phyloP scores from a whole-genome alignment of 2,113 vertebrate genomes.

The Anolis sagrei region DNA sequence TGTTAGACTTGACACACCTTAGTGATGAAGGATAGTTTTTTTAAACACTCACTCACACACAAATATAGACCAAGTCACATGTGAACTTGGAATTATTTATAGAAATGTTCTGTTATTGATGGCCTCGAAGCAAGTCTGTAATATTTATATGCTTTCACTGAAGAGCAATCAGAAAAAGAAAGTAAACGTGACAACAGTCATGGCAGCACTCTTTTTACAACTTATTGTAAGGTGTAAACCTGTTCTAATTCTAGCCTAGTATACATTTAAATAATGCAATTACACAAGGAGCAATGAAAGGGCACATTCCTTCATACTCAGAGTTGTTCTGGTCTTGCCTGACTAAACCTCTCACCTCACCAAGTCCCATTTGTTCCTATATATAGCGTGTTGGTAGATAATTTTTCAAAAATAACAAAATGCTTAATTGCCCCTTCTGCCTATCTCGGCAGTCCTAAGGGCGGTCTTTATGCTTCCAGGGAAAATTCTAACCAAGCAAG shows the following conservation, averaged over 20 bases:
- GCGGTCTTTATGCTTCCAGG: neutral
- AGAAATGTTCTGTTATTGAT: slow-evolving; percentile 49
- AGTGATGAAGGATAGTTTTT: neutral
- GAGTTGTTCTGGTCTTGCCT: neutral
- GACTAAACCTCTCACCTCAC: neutral
- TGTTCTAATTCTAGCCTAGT: neutral
- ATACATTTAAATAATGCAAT: neutral
- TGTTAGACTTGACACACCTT: slow-evolving; percentile 48
- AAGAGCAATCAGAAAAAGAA: neutral
- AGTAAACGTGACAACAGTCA: neutral
- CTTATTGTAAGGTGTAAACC: neutral
- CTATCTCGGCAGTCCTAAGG: neutral
- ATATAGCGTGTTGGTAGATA: neutral
- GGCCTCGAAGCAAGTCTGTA: slow-evolving; percentile 21
- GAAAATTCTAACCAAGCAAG: neutral
- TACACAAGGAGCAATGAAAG: neutral
- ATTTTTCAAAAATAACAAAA: neutral
- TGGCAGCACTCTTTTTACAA: neutral
- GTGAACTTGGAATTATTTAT: slow-evolving; percentile 55
- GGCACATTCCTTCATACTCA: neutral
- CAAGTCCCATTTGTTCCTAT: neutral
- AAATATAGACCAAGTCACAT: slow-evolving; percentile 30
- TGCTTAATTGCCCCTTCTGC: neutral
- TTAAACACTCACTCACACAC: neutral
- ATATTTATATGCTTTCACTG: slow-evolving; percentile 40